A percentile compares a stretch with the other conserved stretches of the same genome.
These are phyloP conservation scores for Urocyon cinereoargenteus DNA, from an alignment of 2,797 vertebrate species.

Conservation along the genomic window DNA sequence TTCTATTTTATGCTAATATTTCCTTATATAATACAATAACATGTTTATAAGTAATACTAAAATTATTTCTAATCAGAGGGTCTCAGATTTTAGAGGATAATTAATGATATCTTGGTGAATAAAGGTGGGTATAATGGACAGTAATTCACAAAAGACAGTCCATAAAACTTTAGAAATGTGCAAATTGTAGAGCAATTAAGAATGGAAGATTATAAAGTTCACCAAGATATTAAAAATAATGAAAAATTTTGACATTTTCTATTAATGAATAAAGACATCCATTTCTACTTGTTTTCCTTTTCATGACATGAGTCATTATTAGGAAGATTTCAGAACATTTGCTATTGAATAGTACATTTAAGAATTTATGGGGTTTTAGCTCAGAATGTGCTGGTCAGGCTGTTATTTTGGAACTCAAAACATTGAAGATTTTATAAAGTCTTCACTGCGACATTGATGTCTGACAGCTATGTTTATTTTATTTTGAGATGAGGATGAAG, in stretches of 20 bases:
- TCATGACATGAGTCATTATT: slow-evolving; percentile 27
- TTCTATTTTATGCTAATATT: background rate
- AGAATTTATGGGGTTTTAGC: slow-evolving; percentile 69
- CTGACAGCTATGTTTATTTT: slow-evolving; percentile 31
- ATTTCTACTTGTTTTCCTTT: slow-evolving; percentile 50
- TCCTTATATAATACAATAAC: background rate
- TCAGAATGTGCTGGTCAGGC: slow-evolving; percentile 44
- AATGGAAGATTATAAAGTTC: background rate
- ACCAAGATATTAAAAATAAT: slow-evolving; percentile 40
- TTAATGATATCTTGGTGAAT: background rate
- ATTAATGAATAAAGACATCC: slow-evolving; percentile 15
- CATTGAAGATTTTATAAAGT: slow-evolving; percentile 65
- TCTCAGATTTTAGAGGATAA: background rate
- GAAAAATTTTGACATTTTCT: slow-evolving; percentile 59
- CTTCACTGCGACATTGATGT: slow-evolving; percentile 39
- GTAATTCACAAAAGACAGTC: background rate
- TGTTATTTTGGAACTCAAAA: slow-evolving; percentile 57
- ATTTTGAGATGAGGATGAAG: background rate
- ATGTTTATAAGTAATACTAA: background rate
- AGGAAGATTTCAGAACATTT: slow-evolving; percentile 62
- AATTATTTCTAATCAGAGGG: background rate
- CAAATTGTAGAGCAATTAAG: background rate
- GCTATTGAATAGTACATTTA: slow-evolving; percentile 56
- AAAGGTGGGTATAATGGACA: background rate
- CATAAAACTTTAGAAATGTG: background rate